phyloP scores from a whole-genome alignment of 2,797 vertebrate species.

The Coluber constrictor region DNA sequence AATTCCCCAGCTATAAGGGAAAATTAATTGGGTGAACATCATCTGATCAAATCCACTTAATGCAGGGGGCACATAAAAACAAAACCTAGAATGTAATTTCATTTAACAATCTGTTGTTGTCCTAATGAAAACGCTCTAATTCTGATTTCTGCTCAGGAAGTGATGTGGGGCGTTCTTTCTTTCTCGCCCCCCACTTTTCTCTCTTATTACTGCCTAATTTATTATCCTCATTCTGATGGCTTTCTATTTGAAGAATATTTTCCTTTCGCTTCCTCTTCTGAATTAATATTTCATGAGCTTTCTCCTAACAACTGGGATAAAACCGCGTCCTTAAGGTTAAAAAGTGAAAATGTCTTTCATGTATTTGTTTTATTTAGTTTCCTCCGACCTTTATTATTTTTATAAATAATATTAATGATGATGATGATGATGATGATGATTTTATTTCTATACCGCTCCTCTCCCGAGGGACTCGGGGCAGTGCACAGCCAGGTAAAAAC shows the following conservation, averaged over 20 bases:
- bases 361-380: no score
- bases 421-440: no score
- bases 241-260: background rate
- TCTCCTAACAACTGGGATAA: background rate
- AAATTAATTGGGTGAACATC: constrained; percentile 80
- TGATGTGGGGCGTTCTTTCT: no score
- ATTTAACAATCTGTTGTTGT: constrained; percentile 74
- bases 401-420: no score
- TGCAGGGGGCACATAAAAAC: constrained; percentile 65
- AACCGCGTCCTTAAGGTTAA: background rate
- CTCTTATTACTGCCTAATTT: background rate
- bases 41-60: constrained; percentile 77
- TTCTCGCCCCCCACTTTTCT: no score
- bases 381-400: no score
- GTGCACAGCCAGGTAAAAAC: no score
- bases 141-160: constrained; percentile 71
- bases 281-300: background rate
- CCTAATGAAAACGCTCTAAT: constrained; percentile 78
- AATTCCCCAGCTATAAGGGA: constrained; percentile 71
- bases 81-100: constrained; percentile 77
- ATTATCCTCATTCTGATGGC: background rate
- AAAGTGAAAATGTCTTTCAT: background rate
- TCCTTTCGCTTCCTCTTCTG: background rate
- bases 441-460: no score
- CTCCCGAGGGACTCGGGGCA: no score